Percentiles rank a stretch among this genome's conserved stretches.
phyloP scores from a whole-genome alignment of 2,113 vertebrate species.

The Malurus cyaneus region DNA sequence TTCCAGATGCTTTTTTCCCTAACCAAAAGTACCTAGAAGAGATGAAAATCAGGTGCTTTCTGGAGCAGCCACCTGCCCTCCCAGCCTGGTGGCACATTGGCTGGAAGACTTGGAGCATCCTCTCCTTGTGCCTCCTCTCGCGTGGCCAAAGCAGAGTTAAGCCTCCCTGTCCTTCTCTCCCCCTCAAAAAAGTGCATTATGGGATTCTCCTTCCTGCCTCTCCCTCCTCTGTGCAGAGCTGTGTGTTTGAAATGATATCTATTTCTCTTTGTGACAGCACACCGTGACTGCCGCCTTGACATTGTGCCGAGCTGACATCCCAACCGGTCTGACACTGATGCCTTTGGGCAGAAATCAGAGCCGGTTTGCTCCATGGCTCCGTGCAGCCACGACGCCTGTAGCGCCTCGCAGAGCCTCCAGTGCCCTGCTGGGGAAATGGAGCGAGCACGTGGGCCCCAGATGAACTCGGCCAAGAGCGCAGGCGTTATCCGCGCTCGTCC shows the following conservation, averaged over 20 bases:
- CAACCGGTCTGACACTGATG: constrained; percentile 83
- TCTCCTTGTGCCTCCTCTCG: neutral
- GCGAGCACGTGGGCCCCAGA: constrained; percentile 55
- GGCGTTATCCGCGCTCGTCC: neutral
- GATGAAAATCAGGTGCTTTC: neutral
- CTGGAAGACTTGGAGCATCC: neutral
- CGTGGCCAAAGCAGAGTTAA: constrained; percentile 35
- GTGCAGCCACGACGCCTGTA: neutral
- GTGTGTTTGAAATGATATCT: constrained; percentile 87
- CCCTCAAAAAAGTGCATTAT: neutral
- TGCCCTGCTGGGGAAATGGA: constrained; percentile 40
- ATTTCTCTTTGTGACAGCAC: constrained; percentile 89
- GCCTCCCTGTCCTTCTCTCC: neutral
- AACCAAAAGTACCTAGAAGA: neutral
- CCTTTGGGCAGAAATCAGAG: constrained; percentile 90
- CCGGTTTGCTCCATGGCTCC: constrained; percentile 78
- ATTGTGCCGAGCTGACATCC: constrained; percentile 80
- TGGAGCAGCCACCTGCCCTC: neutral
- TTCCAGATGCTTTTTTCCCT: neutral
- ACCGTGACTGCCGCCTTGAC: constrained; percentile 79
- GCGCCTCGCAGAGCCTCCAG: constrained; percentile 55
- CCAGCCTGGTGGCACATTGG: neutral
- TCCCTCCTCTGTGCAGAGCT: constrained; percentile 38
- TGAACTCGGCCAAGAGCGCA: constrained; percentile 64
- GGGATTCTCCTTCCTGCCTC: constrained; percentile 38